Base-by-base conservation (phyloP, 2,888 invertebrate genomes). In the Sphaeridia pumilis region DNA sequence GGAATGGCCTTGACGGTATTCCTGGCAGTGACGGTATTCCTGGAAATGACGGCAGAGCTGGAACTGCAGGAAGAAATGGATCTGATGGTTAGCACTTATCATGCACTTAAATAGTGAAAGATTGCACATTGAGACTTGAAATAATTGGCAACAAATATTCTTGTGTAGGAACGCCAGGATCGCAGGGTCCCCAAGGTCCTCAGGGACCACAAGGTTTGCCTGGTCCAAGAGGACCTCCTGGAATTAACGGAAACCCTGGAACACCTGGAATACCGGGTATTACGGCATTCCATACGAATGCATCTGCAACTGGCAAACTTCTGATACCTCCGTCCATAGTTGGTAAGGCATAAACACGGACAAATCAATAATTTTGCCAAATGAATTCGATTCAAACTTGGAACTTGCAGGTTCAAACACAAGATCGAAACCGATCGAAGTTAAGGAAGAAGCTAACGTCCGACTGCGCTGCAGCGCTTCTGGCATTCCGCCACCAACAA, bases 251-350 rank as follows among this genome's bases (percentile, higher is more conserved):
- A 65, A 68, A 2, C 52, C 73, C 82, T 4, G 76, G 76, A 27
- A 69, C 68, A 12, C 67, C 71, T 35, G 76, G 76, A 27, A 69
- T 69, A 46, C 68, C 73, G 1, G 88, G 87, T 14, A 78, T 89
- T 48, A 81, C 81, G 52, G 83, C 87, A 1, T 88, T 14, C 5
- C 38, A 12, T 38, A 38, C 38, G 31, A 14, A n/a, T n/a, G n/a
- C n/a, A n/a, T n/a, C n/a, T n/a, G 67, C 69, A 3, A 68, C 67
- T 42, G 76, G 77, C 43, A 78, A 85, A 58, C 73, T 87, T 35
- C 78, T 88, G 31, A 82, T 89, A 66, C 84, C 88, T n/a, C 89
- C 90, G 28, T 82, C 86, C 31, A 87, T 90, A 67, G 80, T 83
- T 53, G 81, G 84, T 81, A 69, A 71, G 72, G 66, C 3, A 42